A percentile compares a stretch with the other conserved stretches of the same genome.
Evolutionary conservation across 2,797 vertebrate species (phyloP).

Genomic region (Sebastes alutus): DNA sequence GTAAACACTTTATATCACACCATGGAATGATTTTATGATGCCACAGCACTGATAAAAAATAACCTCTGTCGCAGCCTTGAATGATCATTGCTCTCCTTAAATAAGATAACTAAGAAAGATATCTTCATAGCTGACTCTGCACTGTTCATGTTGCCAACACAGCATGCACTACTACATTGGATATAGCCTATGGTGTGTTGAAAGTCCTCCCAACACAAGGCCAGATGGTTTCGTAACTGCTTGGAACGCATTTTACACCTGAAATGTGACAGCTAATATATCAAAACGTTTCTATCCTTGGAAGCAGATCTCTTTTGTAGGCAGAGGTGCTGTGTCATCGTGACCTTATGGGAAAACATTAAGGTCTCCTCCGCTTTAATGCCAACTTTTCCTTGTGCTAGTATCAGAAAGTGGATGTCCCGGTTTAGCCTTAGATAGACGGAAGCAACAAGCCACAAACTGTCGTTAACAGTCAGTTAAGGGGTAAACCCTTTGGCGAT

Average conservation of each 20-base stretch:
- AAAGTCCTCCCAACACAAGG: neutral
- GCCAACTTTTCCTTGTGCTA: neutral
- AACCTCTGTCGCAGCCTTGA: neutral
- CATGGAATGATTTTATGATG: neutral
- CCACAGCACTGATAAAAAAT: neutral
- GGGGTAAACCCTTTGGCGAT: neutral
- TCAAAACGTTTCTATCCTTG: neutral
- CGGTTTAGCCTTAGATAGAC: neutral
- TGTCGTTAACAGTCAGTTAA: neutral
- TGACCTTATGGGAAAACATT: neutral
- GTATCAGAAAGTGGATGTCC: neutral
- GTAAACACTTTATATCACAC: neutral
- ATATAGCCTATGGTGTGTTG: neutral
- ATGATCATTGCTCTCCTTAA: neutral
- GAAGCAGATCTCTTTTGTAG: neutral
- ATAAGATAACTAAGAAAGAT: neutral
- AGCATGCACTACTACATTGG: neutral
- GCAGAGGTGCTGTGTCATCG: constrained; percentile 3
- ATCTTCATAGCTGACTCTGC: neutral
- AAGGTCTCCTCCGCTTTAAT: neutral
- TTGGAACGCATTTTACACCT: neutral
- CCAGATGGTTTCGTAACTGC: neutral
- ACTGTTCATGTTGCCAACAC: neutral
- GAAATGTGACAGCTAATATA: neutral
- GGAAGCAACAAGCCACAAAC: neutral